A percentile compares a stretch with the other conserved stretches of the same genome.
phyloP scores from a whole-genome alignment of 2,888 invertebrate species.

The Tipula unca region DNA sequence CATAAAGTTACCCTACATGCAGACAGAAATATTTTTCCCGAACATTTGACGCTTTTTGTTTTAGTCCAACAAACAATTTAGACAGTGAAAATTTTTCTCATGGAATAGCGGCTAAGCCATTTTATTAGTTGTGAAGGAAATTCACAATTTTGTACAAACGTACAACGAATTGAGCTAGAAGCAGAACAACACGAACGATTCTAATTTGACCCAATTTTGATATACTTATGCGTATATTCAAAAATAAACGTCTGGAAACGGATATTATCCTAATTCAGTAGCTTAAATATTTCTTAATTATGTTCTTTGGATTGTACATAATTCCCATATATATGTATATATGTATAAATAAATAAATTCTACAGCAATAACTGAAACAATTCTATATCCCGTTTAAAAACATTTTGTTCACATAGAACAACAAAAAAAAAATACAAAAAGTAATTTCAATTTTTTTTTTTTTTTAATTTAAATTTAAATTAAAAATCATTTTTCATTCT shows the following conservation, averaged over 20 bases:
- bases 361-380: neutral
- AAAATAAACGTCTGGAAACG: neutral
- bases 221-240: too few relatives aligned
- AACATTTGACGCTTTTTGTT: too few relatives aligned
- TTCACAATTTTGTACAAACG: too few relatives aligned
- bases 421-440: neutral
- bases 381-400: neutral
- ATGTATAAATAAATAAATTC: neutral
- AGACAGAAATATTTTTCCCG: too few relatives aligned
- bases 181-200: too few relatives aligned
- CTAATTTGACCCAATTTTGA: too few relatives aligned
- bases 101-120: too few relatives aligned
- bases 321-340: neutral
- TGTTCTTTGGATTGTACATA: neutral
- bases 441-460: neutral
- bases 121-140: too few relatives aligned
- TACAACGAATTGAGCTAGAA: too few relatives aligned
- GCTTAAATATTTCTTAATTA: neutral
- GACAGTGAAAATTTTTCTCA: too few relatives aligned
- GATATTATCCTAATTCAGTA: neutral
- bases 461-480: conserved; percentile 8
- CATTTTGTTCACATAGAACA: neutral
- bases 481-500: neutral
- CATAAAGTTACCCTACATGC: too few relatives aligned
- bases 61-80: too few relatives aligned